A percentile compares a stretch with the other conserved stretches of the same genome.
phyloP scores from a whole-genome alignment of 2,113 vertebrate genomes.

The Gallinago undulata region DNA sequence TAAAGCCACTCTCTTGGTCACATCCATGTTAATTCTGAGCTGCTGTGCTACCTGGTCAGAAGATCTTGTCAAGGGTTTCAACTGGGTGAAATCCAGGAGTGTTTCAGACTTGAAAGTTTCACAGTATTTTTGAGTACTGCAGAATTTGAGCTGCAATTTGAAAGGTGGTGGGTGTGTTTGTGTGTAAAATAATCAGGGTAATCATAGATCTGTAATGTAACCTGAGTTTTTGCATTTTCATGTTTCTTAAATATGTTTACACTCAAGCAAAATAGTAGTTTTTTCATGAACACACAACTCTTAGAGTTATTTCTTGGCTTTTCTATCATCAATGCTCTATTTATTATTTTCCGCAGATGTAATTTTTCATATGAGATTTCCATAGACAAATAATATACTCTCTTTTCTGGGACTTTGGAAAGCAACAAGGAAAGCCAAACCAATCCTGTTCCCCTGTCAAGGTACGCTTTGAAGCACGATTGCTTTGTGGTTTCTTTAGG shows the following conservation, averaged over 20 bases:
- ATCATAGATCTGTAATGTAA: background rate
- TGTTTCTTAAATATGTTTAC: background rate
- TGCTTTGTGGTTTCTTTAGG: constrained; percentile 37
- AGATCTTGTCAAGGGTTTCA: background rate
- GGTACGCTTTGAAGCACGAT: constrained; percentile 6
- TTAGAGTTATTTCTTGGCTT: background rate
- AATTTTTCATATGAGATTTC: background rate
- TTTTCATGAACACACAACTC: background rate
- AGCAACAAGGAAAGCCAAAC: constrained; percentile 13
- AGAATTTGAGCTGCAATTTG: background rate
- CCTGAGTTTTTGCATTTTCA: background rate
- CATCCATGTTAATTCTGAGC: background rate
- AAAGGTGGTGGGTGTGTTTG: background rate
- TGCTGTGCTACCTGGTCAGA: background rate
- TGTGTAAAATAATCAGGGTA: background rate
- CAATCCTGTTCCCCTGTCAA: background rate
- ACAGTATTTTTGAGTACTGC: background rate
- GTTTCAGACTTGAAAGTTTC: background rate
- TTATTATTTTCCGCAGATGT: background rate
- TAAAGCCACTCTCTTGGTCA: background rate
- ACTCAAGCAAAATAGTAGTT: background rate
- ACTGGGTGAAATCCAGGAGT: background rate
- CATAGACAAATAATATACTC: background rate
- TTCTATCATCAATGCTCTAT: background rate
- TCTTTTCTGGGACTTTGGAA: constrained; percentile 20